phyloP scores from a whole-genome alignment of 1,140 invertebrate species.

The Euwallacea similis region DNA sequence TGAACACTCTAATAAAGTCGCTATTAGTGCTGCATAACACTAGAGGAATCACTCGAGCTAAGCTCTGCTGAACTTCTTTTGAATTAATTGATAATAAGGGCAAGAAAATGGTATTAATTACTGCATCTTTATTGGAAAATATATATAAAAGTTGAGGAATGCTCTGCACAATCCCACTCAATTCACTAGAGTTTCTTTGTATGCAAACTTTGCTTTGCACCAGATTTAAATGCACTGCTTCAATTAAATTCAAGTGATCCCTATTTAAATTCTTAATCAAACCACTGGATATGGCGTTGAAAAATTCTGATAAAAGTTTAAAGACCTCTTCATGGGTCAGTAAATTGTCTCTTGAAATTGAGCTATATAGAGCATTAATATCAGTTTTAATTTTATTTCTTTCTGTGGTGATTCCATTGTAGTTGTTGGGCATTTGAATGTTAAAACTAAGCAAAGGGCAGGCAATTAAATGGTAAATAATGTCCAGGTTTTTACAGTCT shows the following conservation, averaged over 20 bases:
- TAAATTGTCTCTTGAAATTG: slow-evolving; percentile 30
- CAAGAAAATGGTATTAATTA: slow-evolving; percentile 34
- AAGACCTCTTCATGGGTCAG: slow-evolving; percentile 28
- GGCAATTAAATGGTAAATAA: slow-evolving; percentile 42
- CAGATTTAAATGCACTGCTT: slow-evolving; percentile 38
- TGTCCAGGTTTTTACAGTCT: slow-evolving; percentile 38
- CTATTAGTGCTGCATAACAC: slow-evolving; percentile 35
- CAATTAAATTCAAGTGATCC: slow-evolving; percentile 36
- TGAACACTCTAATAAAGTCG: slow-evolving; percentile 22
- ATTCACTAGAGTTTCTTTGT: slow-evolving; percentile 4
- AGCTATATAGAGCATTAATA: slow-evolving; percentile 34
- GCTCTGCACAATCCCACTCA: slow-evolving; percentile 23
- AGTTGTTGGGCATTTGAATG: slow-evolving; percentile 38
- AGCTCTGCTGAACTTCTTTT: slow-evolving; percentile 15
- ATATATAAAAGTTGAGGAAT: slow-evolving; percentile 34
- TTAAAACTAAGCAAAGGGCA: slow-evolving; percentile 34
- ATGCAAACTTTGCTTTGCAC: slow-evolving; percentile 21
- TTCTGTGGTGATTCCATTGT: slow-evolving; percentile 30
- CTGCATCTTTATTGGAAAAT: slow-evolving; percentile 39
- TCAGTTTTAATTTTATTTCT: slow-evolving; percentile 30
- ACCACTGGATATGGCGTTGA: slow-evolving; percentile 39
- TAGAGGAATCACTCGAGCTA: slow-evolving; percentile 29
- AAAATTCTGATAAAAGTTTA: slow-evolving; percentile 36
- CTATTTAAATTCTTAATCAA: slow-evolving; percentile 35
- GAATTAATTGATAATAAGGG: slow-evolving; percentile 31